Evolutionary conservation across 2,797 vertebrate genomes (phyloP).

Genomic region (Silurus lanzhouensis): DNA sequence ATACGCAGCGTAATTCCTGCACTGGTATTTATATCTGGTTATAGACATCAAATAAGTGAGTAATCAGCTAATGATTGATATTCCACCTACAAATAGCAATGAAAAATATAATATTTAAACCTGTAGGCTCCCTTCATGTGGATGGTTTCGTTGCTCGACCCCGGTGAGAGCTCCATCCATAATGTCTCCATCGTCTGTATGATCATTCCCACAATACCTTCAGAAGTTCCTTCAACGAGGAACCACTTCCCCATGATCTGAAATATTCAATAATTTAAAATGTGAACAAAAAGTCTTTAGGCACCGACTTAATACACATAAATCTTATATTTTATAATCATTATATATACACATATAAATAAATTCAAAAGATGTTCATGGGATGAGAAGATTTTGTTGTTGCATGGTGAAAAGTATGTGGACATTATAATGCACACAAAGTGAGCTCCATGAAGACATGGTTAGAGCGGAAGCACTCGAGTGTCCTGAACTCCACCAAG

Average conservation of each 20-base stretch:
- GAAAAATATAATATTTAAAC: background rate
- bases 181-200: constrained; percentile 29
- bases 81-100: background rate
- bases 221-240: constrained; percentile 26
- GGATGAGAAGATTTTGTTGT: too few relatives aligned
- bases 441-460: too few relatives aligned
- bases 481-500: too few relatives aligned
- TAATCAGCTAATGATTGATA: background rate
- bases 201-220: background rate
- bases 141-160: background rate
- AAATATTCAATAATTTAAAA: background rate
- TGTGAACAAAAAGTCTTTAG: background rate
- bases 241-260: constrained; percentile 49
- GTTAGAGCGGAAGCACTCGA: too few relatives aligned
- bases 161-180: constrained; percentile 33
- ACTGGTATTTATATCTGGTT: background rate
- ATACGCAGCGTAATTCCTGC: too few relatives aligned
- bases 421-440: too few relatives aligned
- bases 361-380: too few relatives aligned
- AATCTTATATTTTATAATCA: too few relatives aligned
- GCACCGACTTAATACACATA: too few relatives aligned
- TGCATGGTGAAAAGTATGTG: too few relatives aligned
- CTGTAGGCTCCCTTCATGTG: background rate
- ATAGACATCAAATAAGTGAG: background rate
- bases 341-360: too few relatives aligned